Percentiles rank a stretch among this genome's conserved stretches.
Evolutionary conservation across 2,113 vertebrate genomes (phyloP).

Genomic region (Varanus komodoensis): DNA sequence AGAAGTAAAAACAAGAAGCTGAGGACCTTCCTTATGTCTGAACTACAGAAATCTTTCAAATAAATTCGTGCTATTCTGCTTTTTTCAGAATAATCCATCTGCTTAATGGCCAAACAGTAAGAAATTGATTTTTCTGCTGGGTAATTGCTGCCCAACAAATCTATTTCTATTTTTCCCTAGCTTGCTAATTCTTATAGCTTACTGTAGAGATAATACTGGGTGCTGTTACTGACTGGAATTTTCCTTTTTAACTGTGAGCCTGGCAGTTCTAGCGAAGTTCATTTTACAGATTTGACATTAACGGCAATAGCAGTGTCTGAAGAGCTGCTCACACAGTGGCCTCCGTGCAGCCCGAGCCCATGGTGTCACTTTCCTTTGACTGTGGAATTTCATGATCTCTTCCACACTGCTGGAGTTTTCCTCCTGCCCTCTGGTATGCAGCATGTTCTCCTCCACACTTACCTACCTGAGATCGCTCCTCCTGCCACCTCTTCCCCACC

Average conservation of each 20-base stretch:
- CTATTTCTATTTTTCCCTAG: background rate
- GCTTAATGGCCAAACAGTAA: background rate
- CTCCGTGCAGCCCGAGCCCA: too few relatives aligned
- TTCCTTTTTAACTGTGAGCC: background rate
- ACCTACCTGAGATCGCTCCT: too few relatives aligned
- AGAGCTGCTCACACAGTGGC: too few relatives aligned
- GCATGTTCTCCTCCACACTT: too few relatives aligned
- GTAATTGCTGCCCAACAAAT: background rate
- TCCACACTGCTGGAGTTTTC: too few relatives aligned
- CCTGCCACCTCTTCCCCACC: too few relatives aligned
- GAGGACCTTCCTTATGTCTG: background rate
- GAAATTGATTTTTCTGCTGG: background rate
- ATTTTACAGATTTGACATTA: constrained; percentile 11
- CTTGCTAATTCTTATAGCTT: background rate
- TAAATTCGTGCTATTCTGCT: background rate
- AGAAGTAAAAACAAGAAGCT: background rate
- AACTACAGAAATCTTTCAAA: background rate
- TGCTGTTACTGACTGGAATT: background rate
- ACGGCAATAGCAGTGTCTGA: background rate
- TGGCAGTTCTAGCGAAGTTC: background rate
- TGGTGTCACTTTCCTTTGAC: too few relatives aligned
- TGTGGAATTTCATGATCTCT: too few relatives aligned
- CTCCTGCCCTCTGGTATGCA: too few relatives aligned
- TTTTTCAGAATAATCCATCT: background rate
- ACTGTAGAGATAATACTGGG: background rate